phyloP scores from a whole-genome alignment of 2,888 invertebrate genomes.

The Amphiduros pacificus region DNA sequence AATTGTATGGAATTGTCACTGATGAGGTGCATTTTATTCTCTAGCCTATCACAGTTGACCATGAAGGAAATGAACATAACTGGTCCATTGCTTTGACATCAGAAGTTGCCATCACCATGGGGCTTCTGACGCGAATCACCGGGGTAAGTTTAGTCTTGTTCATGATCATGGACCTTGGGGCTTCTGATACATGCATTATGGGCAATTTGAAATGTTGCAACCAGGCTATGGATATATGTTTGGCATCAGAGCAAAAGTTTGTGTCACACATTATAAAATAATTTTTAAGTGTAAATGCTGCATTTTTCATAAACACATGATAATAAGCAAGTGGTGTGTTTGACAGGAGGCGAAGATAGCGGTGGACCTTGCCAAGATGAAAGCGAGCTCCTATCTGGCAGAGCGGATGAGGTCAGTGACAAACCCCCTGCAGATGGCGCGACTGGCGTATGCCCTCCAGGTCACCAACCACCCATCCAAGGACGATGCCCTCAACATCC shows the following conservation, averaged over 20 bases:
- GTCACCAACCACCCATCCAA: conserved; percentile 19
- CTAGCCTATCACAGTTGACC: conserved; percentile 21
- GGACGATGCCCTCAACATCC: conserved; percentile 25
- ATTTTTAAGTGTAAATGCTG: background rate
- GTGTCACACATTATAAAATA: background rate
- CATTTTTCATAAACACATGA: no score
- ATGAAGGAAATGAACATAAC: conserved; percentile 14
- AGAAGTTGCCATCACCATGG: conserved; percentile 27
- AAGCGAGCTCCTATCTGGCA: conserved; percentile 44
- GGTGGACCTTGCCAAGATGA: conserved; percentile 38
- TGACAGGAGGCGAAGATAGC: conserved; percentile 17
- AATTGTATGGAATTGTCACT: no score
- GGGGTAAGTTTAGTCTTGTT: conserved; percentile 34
- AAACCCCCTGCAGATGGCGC: conserved; percentile 81
- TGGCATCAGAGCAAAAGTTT: background rate
- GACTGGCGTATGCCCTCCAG: conserved; percentile 82
- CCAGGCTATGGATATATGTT: background rate
- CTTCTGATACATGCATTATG: background rate
- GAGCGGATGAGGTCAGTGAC: conserved; percentile 32
- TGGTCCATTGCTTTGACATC: conserved; percentile 34
- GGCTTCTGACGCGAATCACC: conserved; percentile 21
- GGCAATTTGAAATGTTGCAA: background rate
- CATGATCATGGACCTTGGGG: no score
- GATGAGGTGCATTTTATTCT: conserved; percentile 6
- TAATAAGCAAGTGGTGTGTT: no score